Evolutionary conservation across 2,888 invertebrate genomes (phyloP).

Genomic region (Pyrrhopygopsis socrates): DNA sequence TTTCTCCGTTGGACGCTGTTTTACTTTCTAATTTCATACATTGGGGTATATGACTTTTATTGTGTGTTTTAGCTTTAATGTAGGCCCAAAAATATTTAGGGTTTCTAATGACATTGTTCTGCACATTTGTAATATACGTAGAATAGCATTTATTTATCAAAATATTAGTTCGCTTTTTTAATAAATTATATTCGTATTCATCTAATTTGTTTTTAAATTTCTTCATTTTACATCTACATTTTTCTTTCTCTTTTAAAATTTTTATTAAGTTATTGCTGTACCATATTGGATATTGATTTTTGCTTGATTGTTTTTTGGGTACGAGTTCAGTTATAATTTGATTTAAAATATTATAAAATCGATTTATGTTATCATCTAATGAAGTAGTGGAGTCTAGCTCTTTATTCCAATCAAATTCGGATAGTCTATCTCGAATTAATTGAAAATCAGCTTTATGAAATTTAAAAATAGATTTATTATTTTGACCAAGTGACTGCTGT

Average conservation of each 20-base stretch:
- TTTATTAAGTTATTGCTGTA: slow-evolving; percentile 13
- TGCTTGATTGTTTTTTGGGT: slow-evolving; percentile 1
- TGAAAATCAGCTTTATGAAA: not conserved
- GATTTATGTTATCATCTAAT: not conserved
- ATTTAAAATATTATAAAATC: slow-evolving; percentile 19
- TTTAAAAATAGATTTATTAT: not conserved
- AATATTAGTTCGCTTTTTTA: not conserved
- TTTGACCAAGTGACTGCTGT: not conserved
- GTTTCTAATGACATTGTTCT: slow-evolving; percentile 21
- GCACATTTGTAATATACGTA: slow-evolving; percentile 4
- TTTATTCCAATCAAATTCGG: not conserved
- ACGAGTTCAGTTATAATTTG: slow-evolving; percentile 1
- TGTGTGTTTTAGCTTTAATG: not conserved
- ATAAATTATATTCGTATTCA: slow-evolving; percentile 16
- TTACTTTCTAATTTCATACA: not conserved
- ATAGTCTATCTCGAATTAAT: not conserved
- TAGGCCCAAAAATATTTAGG: slow-evolving; percentile 27
- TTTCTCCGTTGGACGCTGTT: not conserved
- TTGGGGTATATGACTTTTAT: slow-evolving; percentile 20
- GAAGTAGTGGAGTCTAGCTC: not conserved
- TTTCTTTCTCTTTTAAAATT: slow-evolving; percentile 24
- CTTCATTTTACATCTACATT: not conserved
- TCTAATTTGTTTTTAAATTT: slow-evolving; percentile 31
- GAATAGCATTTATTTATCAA: not conserved
- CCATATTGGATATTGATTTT: slow-evolving; percentile 24